These are phyloP conservation scores for Marasmarcha lunaedactyla DNA, from an alignment of 2,888 invertebrate species.

Conservation along the genomic window DNA sequence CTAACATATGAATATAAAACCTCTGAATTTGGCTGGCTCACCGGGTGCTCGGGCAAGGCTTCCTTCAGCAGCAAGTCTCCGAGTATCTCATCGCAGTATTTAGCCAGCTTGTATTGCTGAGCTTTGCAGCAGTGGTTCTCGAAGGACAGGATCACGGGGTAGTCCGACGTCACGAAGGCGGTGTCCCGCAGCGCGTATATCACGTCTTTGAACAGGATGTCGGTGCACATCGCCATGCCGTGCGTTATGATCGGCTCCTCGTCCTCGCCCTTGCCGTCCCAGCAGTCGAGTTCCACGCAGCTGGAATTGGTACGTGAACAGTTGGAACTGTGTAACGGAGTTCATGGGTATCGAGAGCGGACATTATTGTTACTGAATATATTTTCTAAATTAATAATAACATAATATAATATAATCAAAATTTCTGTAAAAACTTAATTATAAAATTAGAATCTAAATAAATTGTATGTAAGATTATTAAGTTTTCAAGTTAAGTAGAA, in stretches of 20 bases:
- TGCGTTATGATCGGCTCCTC: constrained; percentile 99
- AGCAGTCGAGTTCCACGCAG: constrained; percentile 98
- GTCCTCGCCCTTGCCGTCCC: constrained; percentile 98
- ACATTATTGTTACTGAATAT: too few relatives aligned
- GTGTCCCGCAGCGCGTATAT: constrained; percentile 97
- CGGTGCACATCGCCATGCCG: constrained; percentile 99
- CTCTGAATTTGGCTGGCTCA: too few relatives aligned
- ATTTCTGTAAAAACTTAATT: too few relatives aligned
- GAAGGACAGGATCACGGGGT: constrained; percentile 96
- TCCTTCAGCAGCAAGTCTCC: constrained; percentile 92
- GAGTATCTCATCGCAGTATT: constrained; percentile 98
- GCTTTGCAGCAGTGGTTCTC: constrained; percentile 99
- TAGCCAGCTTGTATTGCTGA: constrained; percentile 98
- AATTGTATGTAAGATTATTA: too few relatives aligned
- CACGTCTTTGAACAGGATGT: constrained; percentile 97
- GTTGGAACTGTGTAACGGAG: too few relatives aligned
- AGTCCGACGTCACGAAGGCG: constrained; percentile 98
- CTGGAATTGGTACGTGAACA: constrained; percentile 46
- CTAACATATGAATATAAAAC: too few relatives aligned
- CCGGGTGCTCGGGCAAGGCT: constrained; percentile 86
- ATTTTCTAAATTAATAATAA: too few relatives aligned
- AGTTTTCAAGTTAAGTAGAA: too few relatives aligned
- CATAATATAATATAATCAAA: too few relatives aligned
- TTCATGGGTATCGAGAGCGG: too few relatives aligned
- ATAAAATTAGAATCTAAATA: too few relatives aligned